phyloP scores from a whole-genome alignment of 2,797 vertebrate species.

The Melanotaenia trifasciata region DNA sequence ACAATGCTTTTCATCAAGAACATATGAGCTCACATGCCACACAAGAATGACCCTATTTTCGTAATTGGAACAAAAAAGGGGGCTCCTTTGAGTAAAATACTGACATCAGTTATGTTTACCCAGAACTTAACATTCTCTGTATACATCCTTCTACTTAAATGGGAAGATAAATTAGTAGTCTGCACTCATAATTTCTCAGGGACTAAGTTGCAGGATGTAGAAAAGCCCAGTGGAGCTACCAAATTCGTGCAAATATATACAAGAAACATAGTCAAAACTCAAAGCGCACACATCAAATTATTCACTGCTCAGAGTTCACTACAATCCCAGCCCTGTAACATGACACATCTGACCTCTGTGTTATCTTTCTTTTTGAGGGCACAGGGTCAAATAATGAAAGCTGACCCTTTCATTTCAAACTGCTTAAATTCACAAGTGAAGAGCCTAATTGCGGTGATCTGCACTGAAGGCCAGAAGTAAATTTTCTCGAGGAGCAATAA shows the following conservation, averaged over 20 bases:
- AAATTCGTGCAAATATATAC: constrained; percentile 29
- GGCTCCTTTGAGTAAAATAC: neutral
- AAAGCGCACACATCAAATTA: constrained; percentile 46
- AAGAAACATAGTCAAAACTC: constrained; percentile 46
- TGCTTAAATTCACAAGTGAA: constrained; percentile 70
- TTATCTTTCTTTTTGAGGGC: constrained; percentile 55
- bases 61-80: neutral
- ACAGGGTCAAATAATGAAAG: constrained; percentile 65
- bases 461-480: constrained; percentile 67
- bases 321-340: constrained; percentile 35
- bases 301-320: constrained; percentile 37
- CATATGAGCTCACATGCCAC: neutral
- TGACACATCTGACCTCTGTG: constrained; percentile 60
- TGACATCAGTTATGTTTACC: neutral
- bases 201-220: neutral
- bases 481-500: constrained; percentile 71
- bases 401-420: constrained; percentile 70
- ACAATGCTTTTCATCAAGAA: neutral
- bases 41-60: neutral
- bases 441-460: constrained; percentile 72
- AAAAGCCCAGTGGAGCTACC: neutral
- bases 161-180: neutral
- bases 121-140: neutral
- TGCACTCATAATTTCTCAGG: neutral
- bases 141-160: neutral